A percentile compares a stretch with the other conserved stretches of the same genome.
These are phyloP conservation scores for Cephonodes hylas DNA, from an alignment of 2,888 invertebrate genomes.

Conservation along the genomic window DNA sequence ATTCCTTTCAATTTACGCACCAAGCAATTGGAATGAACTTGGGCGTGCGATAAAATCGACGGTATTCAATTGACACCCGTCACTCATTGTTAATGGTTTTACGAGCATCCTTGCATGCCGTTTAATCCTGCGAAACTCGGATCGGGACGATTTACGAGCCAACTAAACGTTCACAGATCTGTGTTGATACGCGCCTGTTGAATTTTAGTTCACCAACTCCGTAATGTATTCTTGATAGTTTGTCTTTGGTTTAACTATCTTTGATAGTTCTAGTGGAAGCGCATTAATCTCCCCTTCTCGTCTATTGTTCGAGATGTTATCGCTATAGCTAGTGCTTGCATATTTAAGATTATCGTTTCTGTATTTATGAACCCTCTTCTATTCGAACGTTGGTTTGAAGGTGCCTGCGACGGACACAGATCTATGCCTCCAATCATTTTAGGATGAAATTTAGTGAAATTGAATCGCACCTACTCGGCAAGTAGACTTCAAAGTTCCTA, in stretches of 20 bases:
- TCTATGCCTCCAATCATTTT: too few relatives aligned
- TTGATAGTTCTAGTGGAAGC: too few relatives aligned
- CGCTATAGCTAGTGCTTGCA: too few relatives aligned
- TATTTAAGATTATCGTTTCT: too few relatives aligned
- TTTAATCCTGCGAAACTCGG: conserved; percentile 43
- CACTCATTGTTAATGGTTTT: conserved; percentile 30
- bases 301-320: too few relatives aligned
- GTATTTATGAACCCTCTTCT: too few relatives aligned
- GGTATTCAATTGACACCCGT: background rate
- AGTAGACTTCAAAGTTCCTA: too few relatives aligned
- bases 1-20: background rate
- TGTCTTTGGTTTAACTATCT: background rate
- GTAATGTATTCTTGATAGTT: background rate
- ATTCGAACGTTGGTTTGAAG: too few relatives aligned
- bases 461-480: too few relatives aligned
- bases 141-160: conserved; percentile 48
- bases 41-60: background rate
- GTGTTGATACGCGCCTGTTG: conserved; percentile 29
- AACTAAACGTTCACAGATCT: conserved; percentile 39
- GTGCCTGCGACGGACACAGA: too few relatives aligned
- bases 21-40: background rate
- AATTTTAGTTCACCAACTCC: background rate
- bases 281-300: too few relatives aligned
- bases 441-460: too few relatives aligned
- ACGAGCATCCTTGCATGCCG: conserved; percentile 37